Conservation (phyloP, 2,888 invertebrate species). For the Autographa pulchrina region DNA sequence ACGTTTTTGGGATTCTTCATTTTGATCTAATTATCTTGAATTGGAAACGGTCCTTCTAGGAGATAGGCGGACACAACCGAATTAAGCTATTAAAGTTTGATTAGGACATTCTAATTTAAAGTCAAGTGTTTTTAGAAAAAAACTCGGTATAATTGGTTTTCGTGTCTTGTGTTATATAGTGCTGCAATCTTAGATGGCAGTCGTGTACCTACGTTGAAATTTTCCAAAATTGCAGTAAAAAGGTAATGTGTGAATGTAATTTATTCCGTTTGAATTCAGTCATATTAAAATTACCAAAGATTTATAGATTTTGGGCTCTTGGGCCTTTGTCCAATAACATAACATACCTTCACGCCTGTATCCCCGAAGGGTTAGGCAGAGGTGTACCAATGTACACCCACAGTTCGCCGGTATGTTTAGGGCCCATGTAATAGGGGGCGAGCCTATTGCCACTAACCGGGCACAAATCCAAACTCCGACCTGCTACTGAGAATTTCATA, state of each 20-base stretch:
- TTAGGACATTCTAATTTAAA: not conserved
- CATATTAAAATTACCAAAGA: too few species aligned
- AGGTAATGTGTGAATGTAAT: too few species aligned
- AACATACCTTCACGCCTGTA: too few species aligned
- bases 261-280: not conserved
- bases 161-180: not conserved
- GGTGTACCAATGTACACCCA: too few species aligned
- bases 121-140: not conserved
- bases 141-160: not conserved
- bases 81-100: slow-evolving; percentile 6
- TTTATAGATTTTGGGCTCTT: too few species aligned
- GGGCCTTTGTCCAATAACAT: too few species aligned
- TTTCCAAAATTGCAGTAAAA: not conserved
- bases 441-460: too few species aligned
- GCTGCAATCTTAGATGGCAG: not conserved
- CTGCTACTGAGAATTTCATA: too few species aligned
- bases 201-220: not conserved
- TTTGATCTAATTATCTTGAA: not conserved
- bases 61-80: not conserved
- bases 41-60: not conserved
- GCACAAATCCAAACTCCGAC: too few species aligned
- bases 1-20: slow-evolving; percentile 5
- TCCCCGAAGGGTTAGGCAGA: too few species aligned
- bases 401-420: too few species aligned
- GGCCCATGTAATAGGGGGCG: too few species aligned